Conservation (phyloP, 1,140 invertebrate genomes). For the Sinella curviseta region DNA sequence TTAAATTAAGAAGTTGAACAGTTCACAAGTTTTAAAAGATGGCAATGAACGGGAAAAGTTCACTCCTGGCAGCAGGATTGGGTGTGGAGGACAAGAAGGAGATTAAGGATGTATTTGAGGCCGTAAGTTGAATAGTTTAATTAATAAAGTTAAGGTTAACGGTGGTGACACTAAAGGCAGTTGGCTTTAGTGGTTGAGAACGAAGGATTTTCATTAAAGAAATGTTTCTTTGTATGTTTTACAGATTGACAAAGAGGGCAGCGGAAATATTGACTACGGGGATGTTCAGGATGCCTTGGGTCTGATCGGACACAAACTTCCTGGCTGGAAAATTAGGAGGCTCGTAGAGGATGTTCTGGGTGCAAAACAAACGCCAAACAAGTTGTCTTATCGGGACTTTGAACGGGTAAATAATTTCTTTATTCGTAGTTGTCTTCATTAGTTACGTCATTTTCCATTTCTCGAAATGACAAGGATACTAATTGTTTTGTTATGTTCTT, state of each 20-base stretch:
- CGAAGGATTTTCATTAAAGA: too few relatives aligned
- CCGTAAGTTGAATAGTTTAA: too few relatives aligned
- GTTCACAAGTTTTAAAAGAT: background rate
- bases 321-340: conserved; percentile 86
- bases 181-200: too few relatives aligned
- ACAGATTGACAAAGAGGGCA: conserved; percentile 87
- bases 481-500: conserved; percentile 25
- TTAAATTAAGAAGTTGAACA: background rate
- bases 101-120: conserved; percentile 28
- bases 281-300: conserved; percentile 89
- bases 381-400: conserved; percentile 82
- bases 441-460: background rate
- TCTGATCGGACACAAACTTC: conserved; percentile 86
- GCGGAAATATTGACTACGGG: conserved; percentile 83
- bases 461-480: background rate
- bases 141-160: too few relatives aligned
- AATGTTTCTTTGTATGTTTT: conserved; percentile 56
- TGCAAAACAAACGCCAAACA: conserved; percentile 71
- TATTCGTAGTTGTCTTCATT: background rate
- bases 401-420: conserved; percentile 61
- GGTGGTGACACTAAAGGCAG: too few relatives aligned
- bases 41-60: conserved; percentile 23
- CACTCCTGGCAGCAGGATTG: background rate
- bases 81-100: conserved; percentile 28
- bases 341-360: conserved; percentile 82